A percentile compares a stretch with the other conserved stretches of the same genome.
These are phyloP conservation scores for Perccottus glenii DNA, from an alignment of 2,113 vertebrate genomes.

Conservation along the genomic window DNA sequence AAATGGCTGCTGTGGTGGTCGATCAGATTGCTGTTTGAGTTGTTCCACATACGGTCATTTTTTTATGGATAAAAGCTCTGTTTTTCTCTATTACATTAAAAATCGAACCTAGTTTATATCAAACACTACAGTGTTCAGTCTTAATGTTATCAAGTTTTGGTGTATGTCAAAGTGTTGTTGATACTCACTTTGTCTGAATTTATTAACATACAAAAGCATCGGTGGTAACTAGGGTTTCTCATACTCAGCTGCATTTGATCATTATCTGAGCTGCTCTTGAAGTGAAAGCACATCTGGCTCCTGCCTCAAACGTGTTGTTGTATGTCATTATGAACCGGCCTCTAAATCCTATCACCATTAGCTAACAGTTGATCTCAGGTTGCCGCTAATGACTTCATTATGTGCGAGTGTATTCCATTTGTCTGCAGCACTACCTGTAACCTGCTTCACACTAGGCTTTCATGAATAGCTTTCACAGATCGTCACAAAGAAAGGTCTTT, in stretches of 20 bases:
- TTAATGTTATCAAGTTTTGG: no score
- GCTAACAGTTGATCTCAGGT: constrained; percentile 34
- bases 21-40: constrained; percentile 19
- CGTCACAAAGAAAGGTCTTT: neutral
- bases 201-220: neutral
- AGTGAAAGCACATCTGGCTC: constrained; percentile 29
- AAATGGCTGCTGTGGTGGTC: constrained; percentile 53
- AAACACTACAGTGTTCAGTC: no score
- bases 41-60: neutral
- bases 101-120: neutral
- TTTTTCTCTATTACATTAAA: neutral
- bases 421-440: constrained; percentile 33
- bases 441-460: constrained; percentile 13
- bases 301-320: constrained; percentile 27
- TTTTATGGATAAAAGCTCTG: neutral
- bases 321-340: constrained; percentile 38
- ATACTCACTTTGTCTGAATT: neutral
- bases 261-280: constrained; percentile 25
- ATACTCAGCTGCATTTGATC: neutral
- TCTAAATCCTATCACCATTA: constrained; percentile 61
- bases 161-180: no score
- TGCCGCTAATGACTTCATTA: constrained; percentile 52
- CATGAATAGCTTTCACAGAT: constrained; percentile 11
- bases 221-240: neutral
- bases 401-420: constrained; percentile 36